These are phyloP conservation scores for Limnephilus lunatus DNA, from an alignment of 2,888 invertebrate species.

Conservation along the genomic window DNA sequence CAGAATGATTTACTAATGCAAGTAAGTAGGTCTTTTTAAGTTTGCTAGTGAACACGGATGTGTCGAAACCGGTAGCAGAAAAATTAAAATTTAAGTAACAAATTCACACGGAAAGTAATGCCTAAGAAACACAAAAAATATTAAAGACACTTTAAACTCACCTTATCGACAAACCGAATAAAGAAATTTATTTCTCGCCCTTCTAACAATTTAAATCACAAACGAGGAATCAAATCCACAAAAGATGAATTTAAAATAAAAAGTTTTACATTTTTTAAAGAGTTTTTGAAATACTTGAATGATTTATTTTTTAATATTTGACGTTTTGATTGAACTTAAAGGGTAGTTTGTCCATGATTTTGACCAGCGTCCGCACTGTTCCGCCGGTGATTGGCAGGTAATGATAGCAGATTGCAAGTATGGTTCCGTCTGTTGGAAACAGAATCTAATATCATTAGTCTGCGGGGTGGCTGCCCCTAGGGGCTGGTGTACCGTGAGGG, in stretches of 20 bases:
- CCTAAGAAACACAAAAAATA: too few species aligned
- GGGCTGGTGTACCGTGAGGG: not conserved
- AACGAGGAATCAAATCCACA: not conserved
- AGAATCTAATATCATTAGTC: slow-evolving; percentile 47
- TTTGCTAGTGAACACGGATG: too few species aligned
- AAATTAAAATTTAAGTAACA: too few species aligned
- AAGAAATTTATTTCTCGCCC: too few species aligned
- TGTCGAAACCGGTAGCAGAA: too few species aligned
- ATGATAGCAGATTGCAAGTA: not conserved
- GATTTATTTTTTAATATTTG: not conserved
- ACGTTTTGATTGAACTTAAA: not conserved
- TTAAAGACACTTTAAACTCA: too few species aligned
- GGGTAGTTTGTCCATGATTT: not conserved
- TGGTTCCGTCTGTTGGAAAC: not conserved
- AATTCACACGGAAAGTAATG: too few species aligned
- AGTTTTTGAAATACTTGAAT: not conserved
- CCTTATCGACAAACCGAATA: too few species aligned
- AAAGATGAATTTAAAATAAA: not conserved
- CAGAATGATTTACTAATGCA: too few species aligned
- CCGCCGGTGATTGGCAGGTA: not conserved
- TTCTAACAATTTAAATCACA: too few species aligned
- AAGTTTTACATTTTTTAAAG: not conserved
- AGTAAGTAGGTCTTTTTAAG: too few species aligned
- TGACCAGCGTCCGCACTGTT: not conserved
- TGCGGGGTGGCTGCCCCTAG: not conserved